Evolutionary conservation across 2,797 vertebrate genomes (phyloP), one percentile per base, ranked within the genome.

Genomic region (Neoniphon sammara): DNA sequence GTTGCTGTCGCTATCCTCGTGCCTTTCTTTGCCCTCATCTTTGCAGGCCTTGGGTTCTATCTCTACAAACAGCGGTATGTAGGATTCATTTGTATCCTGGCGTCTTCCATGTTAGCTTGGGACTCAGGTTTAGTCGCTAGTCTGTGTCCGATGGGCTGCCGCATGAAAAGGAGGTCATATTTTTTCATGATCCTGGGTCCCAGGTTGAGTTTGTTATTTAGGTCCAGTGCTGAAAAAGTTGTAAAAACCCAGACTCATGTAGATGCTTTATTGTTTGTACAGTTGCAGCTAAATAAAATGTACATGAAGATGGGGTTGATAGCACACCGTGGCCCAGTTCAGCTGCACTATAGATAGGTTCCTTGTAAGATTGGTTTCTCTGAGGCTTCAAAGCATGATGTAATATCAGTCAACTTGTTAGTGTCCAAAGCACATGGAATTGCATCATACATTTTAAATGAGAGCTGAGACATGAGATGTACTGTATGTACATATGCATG

Each of bases 11-110:
- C 97, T 77, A 99, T 99, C 90, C 96, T 99, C 17, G 97, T 99
- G 96, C 97, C 97, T 97, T 98, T 98, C 92, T 99, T 99, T 89
- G 97, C 97, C 91, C 96, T 99, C 92, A 98, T 99, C 93, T 96
- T 98, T 86, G 97, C 97, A 91, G 97, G 97, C 91, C 97, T 99
- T 69, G 97, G 96, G 72, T 98, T 99, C 94, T 99, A 98, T 90
- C 95, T 99, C 88, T 98, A 98, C 92, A 99, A 98, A 91, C 97
- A 98, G 92, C 95, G 96, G 97, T 98, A 92, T 39, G 94, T 87
- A 7, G 7, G 25, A 36, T 53, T 23, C 30, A 18, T 25, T 44
- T 11, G 11, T 11, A 25, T 50, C 39, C 64, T 20, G 21, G 7
- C 50, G 12, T 67, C 55, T 44, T 55, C 31, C 5, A 2, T 5